A percentile compares a stretch with the other conserved stretches of the same genome.
phyloP scores from a whole-genome alignment of 2,113 vertebrate genomes.

The Rissa tridactyla region DNA sequence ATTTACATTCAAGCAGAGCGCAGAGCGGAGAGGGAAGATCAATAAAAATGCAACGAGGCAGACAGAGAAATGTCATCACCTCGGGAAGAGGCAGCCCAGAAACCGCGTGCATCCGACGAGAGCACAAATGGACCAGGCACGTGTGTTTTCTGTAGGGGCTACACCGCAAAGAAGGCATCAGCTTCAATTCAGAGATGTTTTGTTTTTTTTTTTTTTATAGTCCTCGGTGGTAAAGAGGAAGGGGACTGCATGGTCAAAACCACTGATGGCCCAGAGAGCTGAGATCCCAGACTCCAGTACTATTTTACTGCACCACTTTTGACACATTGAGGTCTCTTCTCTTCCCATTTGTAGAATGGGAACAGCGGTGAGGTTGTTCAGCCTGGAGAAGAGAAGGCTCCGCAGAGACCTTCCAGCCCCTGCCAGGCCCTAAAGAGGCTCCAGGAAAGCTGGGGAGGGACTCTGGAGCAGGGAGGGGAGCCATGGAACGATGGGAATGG shows the following conservation, averaged over 20 bases:
- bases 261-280: rapidly evolving
- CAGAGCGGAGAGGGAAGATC: background rate
- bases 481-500: no score
- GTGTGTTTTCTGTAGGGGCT: background rate
- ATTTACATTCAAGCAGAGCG: background rate
- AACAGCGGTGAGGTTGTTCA: background rate
- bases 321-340: background rate
- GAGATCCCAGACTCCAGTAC: no score
- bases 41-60: conserved; percentile 8
- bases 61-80: background rate
- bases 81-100: background rate
- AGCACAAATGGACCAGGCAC: rapidly evolving
- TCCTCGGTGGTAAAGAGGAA: background rate
- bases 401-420: background rate
- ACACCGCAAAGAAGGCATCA: rapidly evolving
- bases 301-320: rapidly evolving
- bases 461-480: no score
- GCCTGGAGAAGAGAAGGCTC: background rate
- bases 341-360: background rate
- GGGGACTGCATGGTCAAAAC: rapidly evolving
- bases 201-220: rapidly evolving
- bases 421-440: background rate
- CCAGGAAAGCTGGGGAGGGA: no score
- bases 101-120: rapidly evolving
- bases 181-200: background rate